Base-by-base conservation (phyloP, 53 echinoderm and acorn worm species). In the Astropecten irregularis region DNA sequence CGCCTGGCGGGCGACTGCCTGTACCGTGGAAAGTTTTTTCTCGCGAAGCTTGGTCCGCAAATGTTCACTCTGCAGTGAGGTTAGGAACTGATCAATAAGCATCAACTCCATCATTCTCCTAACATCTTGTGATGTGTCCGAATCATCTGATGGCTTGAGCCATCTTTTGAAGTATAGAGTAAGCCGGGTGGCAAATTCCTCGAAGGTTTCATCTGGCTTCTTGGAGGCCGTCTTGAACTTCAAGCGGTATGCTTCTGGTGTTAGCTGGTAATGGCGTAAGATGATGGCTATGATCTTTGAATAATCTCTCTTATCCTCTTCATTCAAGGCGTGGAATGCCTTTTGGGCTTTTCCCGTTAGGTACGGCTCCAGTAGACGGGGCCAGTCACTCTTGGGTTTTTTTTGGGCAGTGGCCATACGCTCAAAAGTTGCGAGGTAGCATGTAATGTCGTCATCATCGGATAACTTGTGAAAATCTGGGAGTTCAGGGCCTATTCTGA, bases 251-350 rank as follows among this genome's bases (percentile, higher is more conserved):
- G 57, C 32, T 35, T 79, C 79, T 8, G 79, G 59, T 11, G 79
- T 79, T 26, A 79, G 47, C 48, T 79, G 79, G 58, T 79, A 79
- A 9, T 62, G 57, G 25, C 79, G 38, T 16, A 48, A 32, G 16
- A 69, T 61, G 27, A 62, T 79, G 48, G 40, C 60, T 23, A 61
- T 57, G 20, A 49, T 69, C 62, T 58, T 79, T 3, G 18, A 19
- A 79, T 28, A 79, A 26, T 79, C 79, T 16, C 44, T 44, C 19
- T 61, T 79, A 40, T 79, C 79, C 26, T 79, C 49, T 30, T 79
- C 79, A 40, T 73, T 46, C 14, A n/a, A n/a, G n/a, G n/a, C n/a
- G n/a, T n/a, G n/a, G n/a, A n/a, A n/a, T n/a, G n/a, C n/a, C n/a
- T n/a, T n/a, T n/a, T n/a, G n/a, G n/a, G n/a, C n/a, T n/a, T n/a